Evolutionary conservation across 2,113 vertebrate genomes (phyloP), one percentile per base, ranked within the genome.

Genomic region (Turnix velox): DNA sequence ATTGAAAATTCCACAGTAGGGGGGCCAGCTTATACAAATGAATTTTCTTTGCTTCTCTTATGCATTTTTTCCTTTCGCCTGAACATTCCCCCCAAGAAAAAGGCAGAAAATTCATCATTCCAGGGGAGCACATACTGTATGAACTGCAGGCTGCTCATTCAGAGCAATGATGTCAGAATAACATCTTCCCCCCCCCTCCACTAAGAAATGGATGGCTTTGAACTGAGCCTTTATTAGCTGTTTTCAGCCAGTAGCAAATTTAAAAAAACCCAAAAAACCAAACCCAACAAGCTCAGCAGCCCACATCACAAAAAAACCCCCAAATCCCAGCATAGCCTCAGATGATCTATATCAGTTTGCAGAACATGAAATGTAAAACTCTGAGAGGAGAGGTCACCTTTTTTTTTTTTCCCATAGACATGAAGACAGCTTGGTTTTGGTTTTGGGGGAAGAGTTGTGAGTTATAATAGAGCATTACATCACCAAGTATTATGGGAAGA

Each of bases 1-100:
- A 98, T 99, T 98, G 98, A 98, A 98, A 98, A 98, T 98, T 98
- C 98, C 98, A 95, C 97, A 97, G 97, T 97, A 97, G 97, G 98
- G 97, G 97, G 98, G 97, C 96, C 97, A 98, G 97, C 97, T 97
- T 98, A 96, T 95, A 98, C 97, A 98, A 98, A 98, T 98, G 98
- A 98, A 98, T 98, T 98, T 98, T 98, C 97, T 97, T 97, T 97
- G 97, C 97, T 97, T 97, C 97, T 97, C 97, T 98, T 97, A 97
- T 94, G 93, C 97, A 97, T 97, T 98, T 98, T 97, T 96, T 97
- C 97, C 91, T 84, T 97, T 96, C 94, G 97, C 96, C 84, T 96
- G 95, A 97, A 79, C 84, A 79, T 96, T 96, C 97, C 95, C 94
- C 94, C 92, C 92, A 95, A 92, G 96, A 96, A 97, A 97, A 97